phyloP scores from a whole-genome alignment of 2,113 vertebrate genomes.

The Tetrao urogallus region DNA sequence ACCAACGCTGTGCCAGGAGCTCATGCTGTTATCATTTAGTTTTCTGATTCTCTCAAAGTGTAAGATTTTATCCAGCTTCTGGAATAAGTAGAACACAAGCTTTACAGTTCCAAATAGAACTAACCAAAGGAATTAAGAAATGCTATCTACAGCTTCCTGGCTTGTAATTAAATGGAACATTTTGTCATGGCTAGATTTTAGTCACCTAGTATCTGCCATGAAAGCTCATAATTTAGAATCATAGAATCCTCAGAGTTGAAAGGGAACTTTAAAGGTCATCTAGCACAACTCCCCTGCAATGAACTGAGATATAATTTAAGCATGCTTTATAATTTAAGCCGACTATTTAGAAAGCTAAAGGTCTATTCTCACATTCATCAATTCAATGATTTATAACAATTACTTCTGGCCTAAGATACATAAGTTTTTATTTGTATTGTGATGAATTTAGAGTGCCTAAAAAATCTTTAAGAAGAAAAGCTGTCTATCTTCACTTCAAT shows the following conservation, averaged over 20 bases:
- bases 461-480: not conserved
- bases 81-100: not conserved
- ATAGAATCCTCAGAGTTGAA: too few species aligned
- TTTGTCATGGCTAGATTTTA: not conserved
- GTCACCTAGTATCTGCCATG: not conserved
- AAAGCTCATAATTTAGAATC: not conserved
- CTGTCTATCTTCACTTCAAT: not conserved
- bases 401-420: not conserved
- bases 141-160: not conserved
- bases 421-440: not conserved
- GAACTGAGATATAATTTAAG: too few species aligned
- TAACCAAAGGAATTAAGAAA: not conserved
- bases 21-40: not conserved
- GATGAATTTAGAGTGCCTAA: not conserved
- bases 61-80: not conserved
- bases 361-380: not conserved
- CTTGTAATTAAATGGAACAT: not conserved
- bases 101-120: not conserved
- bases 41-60: not conserved
- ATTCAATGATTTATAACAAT: not conserved
- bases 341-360: not conserved
- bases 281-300: too few species aligned
- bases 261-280: too few species aligned
- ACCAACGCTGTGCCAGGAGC: not conserved
- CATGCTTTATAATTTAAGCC: not conserved